phyloP scores from a whole-genome alignment of 1,140 invertebrate species.

The Bombus confusus region DNA sequence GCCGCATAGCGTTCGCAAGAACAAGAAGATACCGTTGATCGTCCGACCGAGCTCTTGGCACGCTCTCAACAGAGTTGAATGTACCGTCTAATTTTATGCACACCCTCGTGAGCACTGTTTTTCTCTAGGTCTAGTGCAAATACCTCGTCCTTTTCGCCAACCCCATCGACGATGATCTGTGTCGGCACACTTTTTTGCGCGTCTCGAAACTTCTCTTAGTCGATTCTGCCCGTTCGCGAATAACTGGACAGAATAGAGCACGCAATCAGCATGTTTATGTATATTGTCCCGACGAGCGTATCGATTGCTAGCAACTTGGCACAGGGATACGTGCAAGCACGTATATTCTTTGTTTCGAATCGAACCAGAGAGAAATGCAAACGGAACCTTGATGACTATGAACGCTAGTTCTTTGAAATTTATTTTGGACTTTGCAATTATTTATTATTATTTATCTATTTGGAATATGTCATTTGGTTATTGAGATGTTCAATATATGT shows the following conservation, averaged over 20 bases:
- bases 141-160: conserved; percentile 37
- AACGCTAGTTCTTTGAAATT: too few relatives aligned
- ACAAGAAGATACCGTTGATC: conserved; percentile 43
- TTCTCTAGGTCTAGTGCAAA: conserved; percentile 73
- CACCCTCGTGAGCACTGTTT: conserved; percentile 54
- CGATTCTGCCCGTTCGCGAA: not conserved
- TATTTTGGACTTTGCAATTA: too few relatives aligned
- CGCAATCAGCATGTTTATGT: not conserved
- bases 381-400: too few relatives aligned
- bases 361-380: not conserved
- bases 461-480: not conserved
- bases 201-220: not conserved
- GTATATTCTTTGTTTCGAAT: not conserved
- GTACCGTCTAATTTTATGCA: conserved; percentile 73
- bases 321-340: not conserved
- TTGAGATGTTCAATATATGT: not conserved
- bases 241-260: not conserved
- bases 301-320: not conserved
- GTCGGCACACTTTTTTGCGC: not conserved
- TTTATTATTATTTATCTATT: too few relatives aligned
- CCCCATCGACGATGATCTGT: not conserved
- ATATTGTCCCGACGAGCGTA: not conserved
- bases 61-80: conserved; percentile 69
- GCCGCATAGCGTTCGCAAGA: conserved; percentile 50
- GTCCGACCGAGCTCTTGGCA: conserved; percentile 62